Percentiles rank a stretch among this genome's conserved stretches.
phyloP scores from a whole-genome alignment of 2,888 invertebrate species.

The Aplocera efformata region DNA sequence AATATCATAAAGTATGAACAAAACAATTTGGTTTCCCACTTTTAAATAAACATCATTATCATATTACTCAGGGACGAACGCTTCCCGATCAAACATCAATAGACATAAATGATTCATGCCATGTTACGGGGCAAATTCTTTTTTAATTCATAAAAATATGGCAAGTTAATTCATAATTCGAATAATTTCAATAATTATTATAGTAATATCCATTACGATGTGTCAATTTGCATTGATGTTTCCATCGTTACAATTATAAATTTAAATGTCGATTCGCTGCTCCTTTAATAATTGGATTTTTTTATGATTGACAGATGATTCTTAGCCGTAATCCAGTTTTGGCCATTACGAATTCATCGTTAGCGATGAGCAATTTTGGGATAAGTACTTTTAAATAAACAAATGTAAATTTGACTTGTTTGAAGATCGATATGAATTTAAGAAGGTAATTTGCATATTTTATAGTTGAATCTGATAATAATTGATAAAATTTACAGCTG shows the following conservation, averaged over 20 bases:
- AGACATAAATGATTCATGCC: constrained; percentile 65
- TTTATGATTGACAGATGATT: constrained; percentile 62
- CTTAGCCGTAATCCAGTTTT: constrained; percentile 52
- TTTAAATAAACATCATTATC: constrained; percentile 49
- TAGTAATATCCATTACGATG: constrained; percentile 46
- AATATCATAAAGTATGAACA: constrained; percentile 5
- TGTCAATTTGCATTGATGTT: constrained; percentile 51
- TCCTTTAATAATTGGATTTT: constrained; percentile 30
- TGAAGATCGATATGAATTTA: constrained; percentile 3
- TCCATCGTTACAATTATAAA: constrained; percentile 45
- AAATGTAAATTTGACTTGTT: constrained; percentile 9
- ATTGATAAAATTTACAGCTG: constrained; percentile 11
- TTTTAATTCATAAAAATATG: constrained; percentile 43
- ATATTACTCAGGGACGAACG: constrained; percentile 61
- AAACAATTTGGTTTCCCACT: constrained; percentile 15
- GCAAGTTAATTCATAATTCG: constrained; percentile 60
- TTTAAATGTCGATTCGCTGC: constrained; percentile 45
- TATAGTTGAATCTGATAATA: constrained; percentile 4
- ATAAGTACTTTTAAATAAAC: constrained; percentile 32
- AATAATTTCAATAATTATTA: no score
- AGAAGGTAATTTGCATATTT: constrained; percentile 9
- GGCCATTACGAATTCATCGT: constrained; percentile 51
- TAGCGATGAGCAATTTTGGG: constrained; percentile 24
- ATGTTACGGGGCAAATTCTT: constrained; percentile 52
- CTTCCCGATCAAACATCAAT: constrained; percentile 63